Base-by-base conservation (phyloP, 2,888 invertebrate genomes). In the Agonopterix heracliana region DNA sequence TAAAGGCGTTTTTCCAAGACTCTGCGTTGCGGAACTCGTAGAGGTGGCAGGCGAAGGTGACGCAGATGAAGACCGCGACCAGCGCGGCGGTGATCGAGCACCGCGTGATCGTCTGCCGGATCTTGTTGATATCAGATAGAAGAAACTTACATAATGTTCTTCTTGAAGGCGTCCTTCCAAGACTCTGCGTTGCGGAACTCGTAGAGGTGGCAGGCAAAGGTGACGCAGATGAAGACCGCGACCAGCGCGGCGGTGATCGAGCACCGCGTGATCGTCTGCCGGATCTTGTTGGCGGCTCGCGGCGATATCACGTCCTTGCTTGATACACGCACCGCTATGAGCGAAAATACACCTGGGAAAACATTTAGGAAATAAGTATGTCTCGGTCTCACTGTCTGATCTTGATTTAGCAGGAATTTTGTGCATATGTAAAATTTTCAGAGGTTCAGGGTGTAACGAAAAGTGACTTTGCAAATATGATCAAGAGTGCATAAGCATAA, bases 241-340 rank as follows among this genome's bases (percentile, higher is more conserved):
- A 94, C 93, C 45, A 96, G 89, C 12, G 94, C 82, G 0, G 95
- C 93, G 64, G 97, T 96, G 34, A 95, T 85, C 5, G 95, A 94
- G 89, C 97, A 94, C 47, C 97, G 91, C 3, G 96, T 92, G 55
- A 97, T 97, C 42, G 95, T 96, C 62, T 94, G 93, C 36, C 94
- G 92, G 56, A 98, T 96, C 84, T 97, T 97, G 63, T 93, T 92
- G 59, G 94, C 94, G 1, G 95, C 96, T 60, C 94, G 93, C 47
- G 93, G 92, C 0, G 96, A 95, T 62, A 97, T 95, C 53, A 96
- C 93, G 66, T 95, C 95, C 56, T 93, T 93, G 59, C 95, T 95
- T 48, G 94, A 94, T 56, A 94, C 93, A 62, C 95, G 95, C 35
- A 97, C 90, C 54, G 92, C 92, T 53, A 96, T 91, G 48, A 98